A percentile compares a stretch with the other conserved stretches of the same genome.
These are phyloP conservation scores for Holothuria leucospilota DNA, from an alignment of 53 echinoderm and acorn worm genomes.

Conservation along the genomic window DNA sequence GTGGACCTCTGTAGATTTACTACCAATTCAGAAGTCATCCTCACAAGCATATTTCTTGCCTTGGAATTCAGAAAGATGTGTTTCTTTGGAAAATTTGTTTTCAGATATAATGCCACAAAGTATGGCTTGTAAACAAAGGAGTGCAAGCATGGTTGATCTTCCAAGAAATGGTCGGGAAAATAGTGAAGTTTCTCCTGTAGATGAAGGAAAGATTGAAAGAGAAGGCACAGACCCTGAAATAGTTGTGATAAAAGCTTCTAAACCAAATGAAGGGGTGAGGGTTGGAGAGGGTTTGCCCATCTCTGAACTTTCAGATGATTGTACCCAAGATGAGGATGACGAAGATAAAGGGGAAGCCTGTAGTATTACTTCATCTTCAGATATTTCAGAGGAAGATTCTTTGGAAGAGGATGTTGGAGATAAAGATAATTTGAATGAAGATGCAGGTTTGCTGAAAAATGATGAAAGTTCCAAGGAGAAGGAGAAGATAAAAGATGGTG, in stretches of 20 bases:
- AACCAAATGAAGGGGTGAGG: neutral
- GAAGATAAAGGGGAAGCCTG: too few relatives aligned
- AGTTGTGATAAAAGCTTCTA: neutral
- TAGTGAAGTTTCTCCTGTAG: neutral
- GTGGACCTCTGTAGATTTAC: constrained; percentile 9
- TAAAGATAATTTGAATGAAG: too few relatives aligned
- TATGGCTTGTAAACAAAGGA: neutral
- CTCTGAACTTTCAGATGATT: too few relatives aligned
- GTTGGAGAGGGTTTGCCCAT: too few relatives aligned
- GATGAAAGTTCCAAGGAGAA: too few relatives aligned
- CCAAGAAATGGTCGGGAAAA: neutral
- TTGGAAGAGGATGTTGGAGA: too few relatives aligned
- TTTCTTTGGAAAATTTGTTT: constrained; percentile 20
- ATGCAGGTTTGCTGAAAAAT: too few relatives aligned
- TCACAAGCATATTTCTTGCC: constrained; percentile 34
- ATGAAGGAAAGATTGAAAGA: neutral
- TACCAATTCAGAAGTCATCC: constrained; percentile 18
- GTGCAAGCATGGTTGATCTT: constrained; percentile 33
- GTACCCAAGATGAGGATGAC: too few relatives aligned
- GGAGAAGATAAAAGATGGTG: too few relatives aligned
- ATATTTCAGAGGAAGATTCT: too few relatives aligned
- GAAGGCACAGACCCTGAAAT: neutral
- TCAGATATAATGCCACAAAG: neutral
- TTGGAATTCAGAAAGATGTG: constrained; percentile 33
- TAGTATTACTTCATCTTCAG: too few relatives aligned